Conservation (phyloP, 2,888 invertebrate species). For the Flexamia atlantica region DNA sequence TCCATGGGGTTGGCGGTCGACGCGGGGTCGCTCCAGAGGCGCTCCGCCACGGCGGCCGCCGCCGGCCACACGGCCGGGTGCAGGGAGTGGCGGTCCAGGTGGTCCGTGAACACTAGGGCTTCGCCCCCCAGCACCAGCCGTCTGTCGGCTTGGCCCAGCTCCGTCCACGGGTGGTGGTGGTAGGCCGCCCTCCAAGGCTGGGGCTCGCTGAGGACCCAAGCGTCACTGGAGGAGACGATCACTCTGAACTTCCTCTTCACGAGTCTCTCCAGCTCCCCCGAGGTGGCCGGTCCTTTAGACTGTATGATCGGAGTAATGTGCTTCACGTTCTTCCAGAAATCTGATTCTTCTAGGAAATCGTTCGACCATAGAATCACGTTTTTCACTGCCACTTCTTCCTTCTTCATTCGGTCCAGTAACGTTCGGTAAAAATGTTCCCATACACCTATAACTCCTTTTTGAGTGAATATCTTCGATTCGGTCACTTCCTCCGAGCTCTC, state of each 20-base stretch:
- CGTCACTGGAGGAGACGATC: slow-evolving; percentile 87
- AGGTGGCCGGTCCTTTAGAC: slow-evolving; percentile 11
- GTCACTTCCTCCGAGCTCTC: slow-evolving; percentile 66
- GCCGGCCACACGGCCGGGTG: slow-evolving; percentile 89
- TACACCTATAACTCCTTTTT: slow-evolving; percentile 49
- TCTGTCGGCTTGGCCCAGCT: slow-evolving; percentile 76
- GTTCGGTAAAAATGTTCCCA: slow-evolving; percentile 36
- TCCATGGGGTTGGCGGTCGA: slow-evolving; percentile 77
- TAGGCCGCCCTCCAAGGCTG: slow-evolving; percentile 52
- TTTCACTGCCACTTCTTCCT: not conserved
- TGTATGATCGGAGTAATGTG: slow-evolving; percentile 45
- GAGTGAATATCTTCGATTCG: slow-evolving; percentile 12
- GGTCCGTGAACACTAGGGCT: slow-evolving; percentile 91
- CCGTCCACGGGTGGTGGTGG: slow-evolving; percentile 91
- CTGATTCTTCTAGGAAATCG: slow-evolving; percentile 7
- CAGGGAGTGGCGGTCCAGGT: slow-evolving; percentile 82
- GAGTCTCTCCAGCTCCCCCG: slow-evolving; percentile 76
- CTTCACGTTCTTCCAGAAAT: slow-evolving; percentile 9
- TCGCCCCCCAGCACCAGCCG: slow-evolving; percentile 75
- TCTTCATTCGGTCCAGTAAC: slow-evolving; percentile 15
- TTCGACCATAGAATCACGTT: slow-evolving; percentile 38
- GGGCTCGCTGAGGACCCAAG: slow-evolving; percentile 82
- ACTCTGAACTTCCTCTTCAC: slow-evolving; percentile 83
- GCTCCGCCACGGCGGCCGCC: slow-evolving; percentile 88
- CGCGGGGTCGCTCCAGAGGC: slow-evolving; percentile 86